A percentile compares a stretch with the other conserved stretches of the same genome.
Conservation (phyloP, 2,888 invertebrate species). For the Diadegma fenestrale region DNA sequence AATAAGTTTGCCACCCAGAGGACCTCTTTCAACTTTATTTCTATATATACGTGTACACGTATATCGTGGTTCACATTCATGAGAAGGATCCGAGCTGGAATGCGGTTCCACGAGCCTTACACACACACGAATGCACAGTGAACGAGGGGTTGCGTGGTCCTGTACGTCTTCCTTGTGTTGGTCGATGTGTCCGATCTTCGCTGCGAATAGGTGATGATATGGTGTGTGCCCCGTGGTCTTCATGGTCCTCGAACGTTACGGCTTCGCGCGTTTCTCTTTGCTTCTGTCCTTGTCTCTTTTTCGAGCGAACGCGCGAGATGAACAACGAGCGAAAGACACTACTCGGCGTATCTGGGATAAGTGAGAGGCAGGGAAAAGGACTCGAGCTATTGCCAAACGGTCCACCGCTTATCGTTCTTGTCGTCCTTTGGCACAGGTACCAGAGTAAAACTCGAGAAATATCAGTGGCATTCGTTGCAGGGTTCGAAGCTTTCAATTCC, state of each 20-base stretch:
- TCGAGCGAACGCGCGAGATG: slow-evolving; percentile 37
- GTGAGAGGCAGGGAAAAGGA: slow-evolving; percentile 24
- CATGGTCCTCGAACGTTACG: slow-evolving; percentile 20
- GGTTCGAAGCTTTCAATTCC: not conserved
- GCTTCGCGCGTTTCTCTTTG: not conserved
- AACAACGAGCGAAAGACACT: slow-evolving; percentile 34
- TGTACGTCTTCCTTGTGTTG: slow-evolving; percentile 52
- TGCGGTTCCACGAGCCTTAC: slow-evolving; percentile 80
- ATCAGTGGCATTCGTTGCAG: not conserved
- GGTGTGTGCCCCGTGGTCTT: slow-evolving; percentile 49
- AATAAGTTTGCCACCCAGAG: slow-evolving; percentile 53
- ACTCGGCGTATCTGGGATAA: slow-evolving; percentile 31
- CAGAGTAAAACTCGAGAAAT: not conserved
- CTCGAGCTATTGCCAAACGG: not conserved
- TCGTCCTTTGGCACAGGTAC: not conserved
- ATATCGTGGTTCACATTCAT: slow-evolving; percentile 62
- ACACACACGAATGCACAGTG: slow-evolving; percentile 62
- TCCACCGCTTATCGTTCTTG: not conserved
- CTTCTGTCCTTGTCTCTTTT: slow-evolving; percentile 2
- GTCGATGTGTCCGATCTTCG: slow-evolving; percentile 47
- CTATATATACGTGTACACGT: slow-evolving; percentile 51
- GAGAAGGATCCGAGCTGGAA: slow-evolving; percentile 78
- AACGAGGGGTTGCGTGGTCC: slow-evolving; percentile 71
- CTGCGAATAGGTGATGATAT: slow-evolving; percentile 53
- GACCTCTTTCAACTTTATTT: slow-evolving; percentile 48